Evolutionary conservation across 2,113 vertebrate species (phyloP).

Genomic region (Hiodon alosoides): DNA sequence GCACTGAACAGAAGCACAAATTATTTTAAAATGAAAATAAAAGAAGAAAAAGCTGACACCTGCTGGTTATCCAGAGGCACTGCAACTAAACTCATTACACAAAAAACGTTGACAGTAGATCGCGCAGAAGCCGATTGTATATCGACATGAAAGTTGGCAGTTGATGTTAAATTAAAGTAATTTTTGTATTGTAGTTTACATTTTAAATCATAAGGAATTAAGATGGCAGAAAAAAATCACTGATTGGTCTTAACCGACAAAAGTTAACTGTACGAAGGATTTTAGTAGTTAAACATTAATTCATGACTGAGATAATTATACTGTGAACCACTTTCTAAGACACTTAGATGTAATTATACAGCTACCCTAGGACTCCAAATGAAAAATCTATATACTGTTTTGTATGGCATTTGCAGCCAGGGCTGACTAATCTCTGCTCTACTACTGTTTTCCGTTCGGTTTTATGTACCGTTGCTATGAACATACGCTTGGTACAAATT

Average conservation of each 20-base stretch:
- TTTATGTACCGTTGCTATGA: conserved; percentile 68
- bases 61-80: conserved; percentile 51
- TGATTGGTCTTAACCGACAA: no score
- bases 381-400: conserved; percentile 46
- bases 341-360: background rate
- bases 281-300: no score
- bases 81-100: conserved; percentile 35
- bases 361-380: conserved; percentile 45
- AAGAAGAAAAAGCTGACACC: conserved; percentile 65
- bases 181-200: no score
- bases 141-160: background rate
- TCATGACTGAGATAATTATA: no score
- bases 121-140: background rate
- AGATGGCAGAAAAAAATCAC: no score
- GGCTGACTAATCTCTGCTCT: conserved; percentile 58
- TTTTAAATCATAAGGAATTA: no score
- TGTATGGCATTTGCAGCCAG: conserved; percentile 50
- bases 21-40: conserved; percentile 33
- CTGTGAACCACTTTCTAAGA: background rate
- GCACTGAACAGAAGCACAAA: conserved; percentile 16
- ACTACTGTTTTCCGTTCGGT: conserved; percentile 67
- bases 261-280: no score
- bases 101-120: background rate
- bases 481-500: conserved; percentile 64
- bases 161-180: background rate